phyloP scores from a whole-genome alignment of 1,140 invertebrate species.

The Atopsyche davidsoni region DNA sequence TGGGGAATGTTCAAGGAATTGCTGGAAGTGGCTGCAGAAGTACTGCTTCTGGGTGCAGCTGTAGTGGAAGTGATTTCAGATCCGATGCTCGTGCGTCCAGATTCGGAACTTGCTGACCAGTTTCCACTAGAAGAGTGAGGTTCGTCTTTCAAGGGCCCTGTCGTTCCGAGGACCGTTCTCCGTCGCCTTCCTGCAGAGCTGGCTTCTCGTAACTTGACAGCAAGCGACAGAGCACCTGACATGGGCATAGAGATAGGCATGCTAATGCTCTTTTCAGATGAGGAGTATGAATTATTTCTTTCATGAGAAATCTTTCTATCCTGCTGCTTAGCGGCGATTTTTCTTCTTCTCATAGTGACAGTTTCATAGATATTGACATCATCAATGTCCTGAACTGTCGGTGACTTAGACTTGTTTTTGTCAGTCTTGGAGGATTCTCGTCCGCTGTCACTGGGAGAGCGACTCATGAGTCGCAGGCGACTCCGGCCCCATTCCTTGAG shows the following conservation, averaged over 20 bases:
- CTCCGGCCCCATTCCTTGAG: conserved; percentile 77
- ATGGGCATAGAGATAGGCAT: conserved; percentile 50
- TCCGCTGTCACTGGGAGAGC: conserved; percentile 49
- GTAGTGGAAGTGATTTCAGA: conserved; percentile 70
- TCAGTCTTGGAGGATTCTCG: conserved; percentile 43
- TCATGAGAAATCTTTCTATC: conserved; percentile 53
- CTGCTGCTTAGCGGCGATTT: conserved; percentile 46
- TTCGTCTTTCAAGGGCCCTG: conserved; percentile 58
- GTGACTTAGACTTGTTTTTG: conserved; percentile 39
- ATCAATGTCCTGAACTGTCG: conserved; percentile 45
- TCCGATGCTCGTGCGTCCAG: conserved; percentile 74
- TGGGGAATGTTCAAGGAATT: conserved; percentile 57
- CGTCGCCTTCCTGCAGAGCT: conserved; percentile 56
- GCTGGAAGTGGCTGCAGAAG: conserved; percentile 59
- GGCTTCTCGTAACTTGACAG: conserved; percentile 67
- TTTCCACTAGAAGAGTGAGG: conserved; percentile 86
- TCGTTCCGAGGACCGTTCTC: conserved; percentile 46
- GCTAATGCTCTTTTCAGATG: conserved; percentile 59
- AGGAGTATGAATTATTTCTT: conserved; percentile 70
- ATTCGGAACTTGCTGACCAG: conserved; percentile 88
- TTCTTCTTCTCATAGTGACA: conserved; percentile 51
- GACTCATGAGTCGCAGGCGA: conserved; percentile 65
- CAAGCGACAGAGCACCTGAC: conserved; percentile 49
- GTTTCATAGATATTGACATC: conserved; percentile 59
- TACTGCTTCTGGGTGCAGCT: conserved; percentile 64